Conservation (phyloP, 2,797 vertebrate species). For the Dendrocincla fuliginosa region DNA sequence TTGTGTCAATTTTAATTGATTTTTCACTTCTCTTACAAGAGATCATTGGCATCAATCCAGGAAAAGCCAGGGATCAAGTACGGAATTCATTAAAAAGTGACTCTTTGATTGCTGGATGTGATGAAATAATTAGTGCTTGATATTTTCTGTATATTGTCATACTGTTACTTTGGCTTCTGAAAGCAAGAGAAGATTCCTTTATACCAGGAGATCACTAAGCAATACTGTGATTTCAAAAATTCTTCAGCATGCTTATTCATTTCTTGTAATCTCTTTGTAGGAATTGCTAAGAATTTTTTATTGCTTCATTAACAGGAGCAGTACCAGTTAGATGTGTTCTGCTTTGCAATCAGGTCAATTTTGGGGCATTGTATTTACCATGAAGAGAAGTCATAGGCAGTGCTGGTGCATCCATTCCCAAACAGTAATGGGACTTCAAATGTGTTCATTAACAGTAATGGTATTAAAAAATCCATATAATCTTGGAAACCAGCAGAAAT, state of each 20-base stretch:
- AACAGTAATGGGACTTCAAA: background rate
- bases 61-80: background rate
- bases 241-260: background rate
- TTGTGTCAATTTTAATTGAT: slow-evolving; percentile 69
- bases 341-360: background rate
- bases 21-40: slow-evolving; percentile 18
- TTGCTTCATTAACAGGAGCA: background rate
- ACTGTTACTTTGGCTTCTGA: background rate
- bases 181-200: background rate
- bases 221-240: background rate
- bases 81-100: slow-evolving; percentile 60
- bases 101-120: slow-evolving; percentile 51
- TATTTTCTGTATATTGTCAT: slow-evolving; percentile 5
- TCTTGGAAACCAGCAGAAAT: background rate
- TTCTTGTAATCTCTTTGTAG: background rate
- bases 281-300: background rate
- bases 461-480: background rate
- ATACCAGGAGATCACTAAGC: background rate
- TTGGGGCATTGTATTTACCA: background rate
- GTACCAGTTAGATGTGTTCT: background rate
- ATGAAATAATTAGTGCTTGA: slow-evolving; percentile 67
- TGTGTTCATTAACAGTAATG: background rate
- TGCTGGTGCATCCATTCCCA: background rate
- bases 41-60: slow-evolving; percentile 37
- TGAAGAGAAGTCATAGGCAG: background rate